Percentiles rank a stretch among this genome's conserved stretches.
These are phyloP conservation scores for Oxycera nigricornis DNA, from an alignment of 2,888 invertebrate species.

Conservation along the genomic window DNA sequence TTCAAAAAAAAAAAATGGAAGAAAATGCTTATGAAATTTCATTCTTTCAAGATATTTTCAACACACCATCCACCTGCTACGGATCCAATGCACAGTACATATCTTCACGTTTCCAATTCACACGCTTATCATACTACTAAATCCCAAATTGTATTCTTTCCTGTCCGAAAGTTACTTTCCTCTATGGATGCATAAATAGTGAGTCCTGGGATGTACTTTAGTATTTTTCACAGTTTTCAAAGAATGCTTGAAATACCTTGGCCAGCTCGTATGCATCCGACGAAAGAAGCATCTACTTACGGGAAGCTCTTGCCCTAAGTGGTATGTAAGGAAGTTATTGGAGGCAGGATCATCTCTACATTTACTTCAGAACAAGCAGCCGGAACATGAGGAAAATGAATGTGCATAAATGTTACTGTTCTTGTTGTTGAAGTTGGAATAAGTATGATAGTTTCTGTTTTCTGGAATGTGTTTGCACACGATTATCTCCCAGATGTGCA, in stretches of 20 bases:
- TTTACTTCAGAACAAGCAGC: too few relatives aligned
- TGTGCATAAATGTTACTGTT: too few relatives aligned
- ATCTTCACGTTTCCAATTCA: neutral
- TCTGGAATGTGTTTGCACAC: too few relatives aligned
- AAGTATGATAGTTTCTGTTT: neutral
- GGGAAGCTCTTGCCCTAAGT: too few relatives aligned
- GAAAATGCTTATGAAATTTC: too few relatives aligned
- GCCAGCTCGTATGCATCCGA: neutral
- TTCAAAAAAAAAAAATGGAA: too few relatives aligned
- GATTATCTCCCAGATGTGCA: neutral
- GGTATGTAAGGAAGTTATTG: too few relatives aligned
- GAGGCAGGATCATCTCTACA: too few relatives aligned
- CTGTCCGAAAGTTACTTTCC: constrained; percentile 1
- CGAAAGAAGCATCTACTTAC: too few relatives aligned
- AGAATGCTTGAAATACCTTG: neutral
- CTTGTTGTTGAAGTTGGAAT: too few relatives aligned
- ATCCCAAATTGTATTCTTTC: neutral
- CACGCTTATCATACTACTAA: neutral
- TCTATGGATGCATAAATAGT: neutral
- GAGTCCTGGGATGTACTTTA: neutral
- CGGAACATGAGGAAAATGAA: too few relatives aligned
- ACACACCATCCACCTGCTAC: neutral
- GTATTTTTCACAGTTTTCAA: neutral
- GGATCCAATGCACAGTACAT: neutral
- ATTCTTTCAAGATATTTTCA: too few relatives aligned